Base-by-base conservation (phyloP, 1,140 invertebrate genomes). In the Nephila pilipes region DNA sequence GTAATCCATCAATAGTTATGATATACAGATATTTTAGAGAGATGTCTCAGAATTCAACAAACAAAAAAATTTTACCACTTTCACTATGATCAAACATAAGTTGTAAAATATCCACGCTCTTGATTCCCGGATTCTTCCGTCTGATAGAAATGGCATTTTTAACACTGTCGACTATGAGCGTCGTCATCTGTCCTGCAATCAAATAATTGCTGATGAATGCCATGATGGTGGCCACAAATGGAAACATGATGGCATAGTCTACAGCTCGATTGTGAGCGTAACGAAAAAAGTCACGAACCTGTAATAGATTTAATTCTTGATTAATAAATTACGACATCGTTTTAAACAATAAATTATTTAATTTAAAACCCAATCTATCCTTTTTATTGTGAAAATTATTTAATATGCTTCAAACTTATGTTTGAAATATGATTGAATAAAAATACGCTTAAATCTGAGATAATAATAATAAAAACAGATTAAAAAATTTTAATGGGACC, bases 211-310 rank as follows among this genome's bases (percentile, higher is more conserved):
- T 95, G n/a, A 95, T 88, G 22, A 95, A 94, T 2, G 85, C 85
- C 87, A 95, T 63, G 0, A 95, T 63, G 2, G 54, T 85, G 5
- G 88, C 93, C 6, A 96, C 83, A 22, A 95, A 80, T 14, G 95
- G 95, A 94, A 96, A 95, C 90, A 95, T 95, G 14, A 95, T 94
- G 0, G 95, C 95, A 25, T 94, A 81, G 1, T 94, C 83, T 16
- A 95, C 93, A 12, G 94, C 94, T 0, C 94, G 93, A 92, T 95
- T 95, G 20, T 95, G 85, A 16, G 95, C 95, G 87, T 95, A 93
- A 14, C 94, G 65, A 20, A 96, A 93, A 93, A 95, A 95, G 85
- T 96, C 95, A 93, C 95, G 95, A 87, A 95, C 95, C 91, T 93
- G n/a, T 2, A 57, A 32, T 18, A 75, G 14, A 29, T 5, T 25